Evolutionary conservation across 1,140 invertebrate genomes (phyloP), one percentile per base, ranked within the genome.

Genomic region (Anastrepha obliqua): DNA sequence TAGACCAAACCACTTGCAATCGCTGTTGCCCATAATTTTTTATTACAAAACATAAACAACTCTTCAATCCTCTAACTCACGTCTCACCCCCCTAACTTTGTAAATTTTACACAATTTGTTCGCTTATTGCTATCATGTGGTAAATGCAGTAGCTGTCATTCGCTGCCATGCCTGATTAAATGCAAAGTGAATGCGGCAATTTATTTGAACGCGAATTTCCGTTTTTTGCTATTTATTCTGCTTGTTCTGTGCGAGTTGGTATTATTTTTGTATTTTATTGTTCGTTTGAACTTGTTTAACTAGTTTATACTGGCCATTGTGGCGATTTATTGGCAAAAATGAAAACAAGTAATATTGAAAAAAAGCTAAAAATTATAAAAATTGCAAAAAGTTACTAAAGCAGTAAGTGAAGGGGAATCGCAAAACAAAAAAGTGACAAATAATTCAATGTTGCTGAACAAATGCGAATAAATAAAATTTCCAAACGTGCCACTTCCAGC

Each of bases 271-370:
- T 17, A 81, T 55, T 81, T 81, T 81, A 81, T 81, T 55, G 11
- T 81, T 55, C 29, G 51, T 29, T 81, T 58, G 42, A 55, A 81
- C 74, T 81, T 51, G 74, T 58, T 81, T 81, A 81, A 81, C 74
- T 81, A 81, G 74, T 81, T 81, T 9, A 2, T n/a, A 55, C 2
- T 81, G 47, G 29, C 17, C n/a, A 29, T 81, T 81, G 74, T 81
- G 47, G 47, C 74, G 74, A 81, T 81, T 81, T 81, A 81, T 81
- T 55, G 74, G 47, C 74, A 81, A 81, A 74, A 44, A 44, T 51
- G 42, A 42, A 74, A 74, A 51, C 70, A 17, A n/a, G 70, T 74
- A 47, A 17, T 20, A 70, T 29, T 70, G 55, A n/a, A 64, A 64
- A 64, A 64, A 64, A 64, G 17, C 17, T 13, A 64, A 64, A 64